Base-by-base conservation (phyloP, 2,888 invertebrate species). In the Eupithecia subfuscata region DNA sequence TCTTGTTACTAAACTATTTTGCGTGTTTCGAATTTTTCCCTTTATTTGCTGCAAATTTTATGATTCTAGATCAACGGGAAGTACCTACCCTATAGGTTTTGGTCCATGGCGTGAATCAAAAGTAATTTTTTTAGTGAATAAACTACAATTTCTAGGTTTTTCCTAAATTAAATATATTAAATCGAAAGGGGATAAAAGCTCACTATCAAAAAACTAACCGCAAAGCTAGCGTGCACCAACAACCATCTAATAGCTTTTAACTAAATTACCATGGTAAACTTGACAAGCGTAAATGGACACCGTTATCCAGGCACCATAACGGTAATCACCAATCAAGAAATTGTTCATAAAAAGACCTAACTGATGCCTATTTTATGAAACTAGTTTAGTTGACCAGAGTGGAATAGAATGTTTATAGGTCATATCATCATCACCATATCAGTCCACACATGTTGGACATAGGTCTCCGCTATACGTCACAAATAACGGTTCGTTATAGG, bases 211-310 rank as follows among this genome's bases (percentile, higher is more conserved):
- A 52, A 56, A 56, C 40, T 60, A 8, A 70, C 40, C 43, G 56
- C 67, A 56, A 68, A 71, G 14, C 5, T 75, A 64, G 34, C 71
- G 73, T 75, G 75, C 76, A 37, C 74, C 68, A 78, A 82, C 78
- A 79, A 80, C 40, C 40, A 56, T 63, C 71, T 70, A 83, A 87
- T 85, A 84, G 84, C 78, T 79, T 81, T 74, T 80, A 82, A 84
- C 82, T 86, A 84, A 85, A 85, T 84, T 83, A 80, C 74, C 67
- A 73, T 80, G 76, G 79, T 77, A 43, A 80, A 74, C 71, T 79
- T 79, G 74, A 77, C 81, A 81, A 67, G 78, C 25, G 56, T 22
- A 70, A 60, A 68, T 68, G 43, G 45, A 68, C 45, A 68, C 45
- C 6, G 68, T 43, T 43, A 68, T 22, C 22, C 22, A 45, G 22